Evolutionary conservation across 2,888 invertebrate species (phyloP), one percentile per base, ranked within the genome.

Genomic region (Mycalesis mineus): DNA sequence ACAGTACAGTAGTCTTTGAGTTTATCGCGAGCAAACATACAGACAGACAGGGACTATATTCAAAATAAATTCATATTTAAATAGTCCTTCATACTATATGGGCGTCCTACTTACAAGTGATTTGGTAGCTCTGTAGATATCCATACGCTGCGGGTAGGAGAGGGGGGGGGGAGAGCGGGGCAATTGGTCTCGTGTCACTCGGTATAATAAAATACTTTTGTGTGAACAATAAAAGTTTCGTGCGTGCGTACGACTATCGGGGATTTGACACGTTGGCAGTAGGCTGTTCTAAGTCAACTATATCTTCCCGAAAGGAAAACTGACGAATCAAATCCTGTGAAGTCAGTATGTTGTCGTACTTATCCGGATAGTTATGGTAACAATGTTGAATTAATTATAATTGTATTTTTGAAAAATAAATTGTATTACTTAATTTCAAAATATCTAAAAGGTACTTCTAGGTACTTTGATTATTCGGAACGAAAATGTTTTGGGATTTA

Each of bases 91-190:
- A 11, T 9, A n/a, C 7, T 47, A 0, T 2, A 45, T 48, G 15
- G 48, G 14, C 40, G 33, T 40, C 55, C 48, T 53, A 53, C 53
- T 8, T n/a, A 40, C 31, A 40, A 47, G 28, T 40, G 39, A 50
- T 50, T 50, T 39, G 37, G 45, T 17, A 48, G 31, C 55, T 54
- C 47, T 54, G 48, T 48, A 28, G 47, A 31, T 31, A 40, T 31
- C 48, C 48, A 41, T 54, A 36, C 7, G 42, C 11, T 11, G n/a
- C 28, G 36, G 36, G 45, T 14, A 1, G 11, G 13, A 17, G 22
- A 28, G 36, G 44, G n/a, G 42, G 36, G n/a, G 42, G 36, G 36
- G 45, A 29, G 6, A 15, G 13, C 17, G 22, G 37, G 36, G 44
- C 31, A 40, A 55, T 48, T 48, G 55, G 31, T 33, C 17, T 41